Conservation (phyloP, 2,113 vertebrate genomes). For the Oreochromis niloticus region DNA sequence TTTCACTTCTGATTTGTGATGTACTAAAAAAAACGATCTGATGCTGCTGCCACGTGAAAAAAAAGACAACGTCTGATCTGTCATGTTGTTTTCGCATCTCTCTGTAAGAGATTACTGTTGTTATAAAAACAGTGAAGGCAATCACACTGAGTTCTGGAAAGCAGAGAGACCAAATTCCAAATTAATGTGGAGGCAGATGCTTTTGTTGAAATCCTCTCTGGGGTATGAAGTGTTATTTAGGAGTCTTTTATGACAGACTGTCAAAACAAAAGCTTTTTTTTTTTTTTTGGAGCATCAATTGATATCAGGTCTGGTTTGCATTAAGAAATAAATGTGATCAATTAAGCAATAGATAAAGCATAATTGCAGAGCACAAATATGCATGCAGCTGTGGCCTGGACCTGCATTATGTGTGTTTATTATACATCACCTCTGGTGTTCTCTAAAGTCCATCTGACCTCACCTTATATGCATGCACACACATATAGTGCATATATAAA, state of each 20-base stretch:
- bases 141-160: background rate
- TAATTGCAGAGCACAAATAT: background rate
- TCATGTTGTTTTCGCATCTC: background rate
- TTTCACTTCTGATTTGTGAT: background rate
- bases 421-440: background rate
- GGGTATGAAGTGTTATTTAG: background rate
- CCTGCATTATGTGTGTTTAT: background rate
- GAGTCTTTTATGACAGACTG: background rate
- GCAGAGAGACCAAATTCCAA: background rate
- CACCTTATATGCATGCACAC: background rate
- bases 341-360: background rate
- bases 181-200: background rate
- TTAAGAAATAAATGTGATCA: background rate
- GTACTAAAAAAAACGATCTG: background rate
- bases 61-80: background rate
- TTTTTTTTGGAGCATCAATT: background rate
- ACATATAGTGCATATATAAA: background rate
- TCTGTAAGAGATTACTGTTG: background rate
- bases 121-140: constrained; percentile 8
- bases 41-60: background rate
- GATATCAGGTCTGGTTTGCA: background rate
- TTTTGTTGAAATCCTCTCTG: background rate
- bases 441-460: constrained; percentile 22
- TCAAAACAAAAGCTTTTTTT: background rate
- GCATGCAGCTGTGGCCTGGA: background rate